Base-by-base conservation (phyloP, 2,888 invertebrate genomes). In the Dioctria linearis region DNA sequence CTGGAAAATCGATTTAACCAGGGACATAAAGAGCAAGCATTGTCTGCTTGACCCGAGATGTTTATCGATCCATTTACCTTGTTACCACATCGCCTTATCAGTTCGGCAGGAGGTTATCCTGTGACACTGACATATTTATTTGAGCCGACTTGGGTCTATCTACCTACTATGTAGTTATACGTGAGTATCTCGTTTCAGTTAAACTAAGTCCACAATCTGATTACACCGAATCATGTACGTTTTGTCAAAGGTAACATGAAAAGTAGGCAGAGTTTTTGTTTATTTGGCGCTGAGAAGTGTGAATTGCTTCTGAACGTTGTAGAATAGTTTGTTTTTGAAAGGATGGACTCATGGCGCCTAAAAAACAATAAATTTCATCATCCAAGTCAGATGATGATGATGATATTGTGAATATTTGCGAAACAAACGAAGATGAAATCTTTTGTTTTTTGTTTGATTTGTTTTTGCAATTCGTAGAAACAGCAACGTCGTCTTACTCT, bases 81-180 rank as follows among this genome's bases (percentile, higher is more conserved):
- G 73, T 59, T 59, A 59, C 73, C 73, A 42, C 73, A 39, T 57
- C n/a, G 5, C 59, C 42, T 59, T 73, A 73, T 73, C 73, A 73
- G 73, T 73, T 73, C 73, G 59, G 42, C 59, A 59, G 54, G 25
- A 25, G 25, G 73, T 73, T 73, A 3, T 40, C 39, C 73, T 59
- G 73, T 57, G 73, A 73, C 73, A 73, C 40, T 73, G 73, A 73
- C 73, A 73, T 73, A 73, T 73, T 73, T 73, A 73, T 73, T 73
- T 73, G 51, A 73, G 51, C 9, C 39, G 73, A 59, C 42, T 25
- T 25, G 25, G 25, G 25, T 25, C 25, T 25, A 25, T 2, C 25
- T 25, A 25, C 25, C n/a, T n/a, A n/a, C n/a, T n/a, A n/a, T n/a
- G n/a, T n/a, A n/a, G n/a, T n/a, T 25, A 25, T 25, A 25, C 25